Base-by-base conservation (phyloP, 1,140 invertebrate genomes). In the Sitobion miscanthi region DNA sequence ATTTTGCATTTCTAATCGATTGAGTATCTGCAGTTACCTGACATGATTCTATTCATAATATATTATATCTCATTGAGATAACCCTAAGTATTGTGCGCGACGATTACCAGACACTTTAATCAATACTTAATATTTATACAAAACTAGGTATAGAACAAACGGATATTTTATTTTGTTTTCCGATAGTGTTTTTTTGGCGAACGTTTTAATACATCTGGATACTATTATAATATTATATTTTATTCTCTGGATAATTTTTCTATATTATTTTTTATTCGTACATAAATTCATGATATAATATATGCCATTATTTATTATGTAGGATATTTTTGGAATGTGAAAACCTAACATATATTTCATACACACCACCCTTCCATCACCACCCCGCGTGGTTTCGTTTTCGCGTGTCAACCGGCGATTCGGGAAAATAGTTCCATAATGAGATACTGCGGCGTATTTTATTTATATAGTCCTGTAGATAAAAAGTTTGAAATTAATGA, bases 401-500 rank as follows among this genome's bases (percentile, higher is more conserved):
- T 87, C 30, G 85, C 85, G 85, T 87, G 85, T 49, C 85, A 49
- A n/a, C 45, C 25, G 30, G 17, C 30, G 85, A 87, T 87, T 87
- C 30, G 85, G 45, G 85, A 17, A n/a, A 87, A 87, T 88, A 88
- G 45, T 30, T 88, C 8, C 38, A 47, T 87, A 47, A 87, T 38
- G 45, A 47, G 85, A 49, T 77, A 87, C 45, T 30, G 35, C n/a
- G 11, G 21, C 9, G 83, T 49, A 25, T n/a, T 77, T 47, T 47
- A 47, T 47, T 87, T 47, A 87, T 47, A 7, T 47, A 47, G 42
- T 87, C 8, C 30, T n/a, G 85, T 87, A 49, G 45, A 47, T n/a
- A 87, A 47, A 86, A 47, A 87, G 35, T 38, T 47, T 17, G 35
- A 87, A 86, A 87, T 47, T 47, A 87, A 87, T 47, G 85, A 87